Evolutionary conservation across 2,113 vertebrate species (phyloP).

Genomic region (Crotalus tigris): DNA sequence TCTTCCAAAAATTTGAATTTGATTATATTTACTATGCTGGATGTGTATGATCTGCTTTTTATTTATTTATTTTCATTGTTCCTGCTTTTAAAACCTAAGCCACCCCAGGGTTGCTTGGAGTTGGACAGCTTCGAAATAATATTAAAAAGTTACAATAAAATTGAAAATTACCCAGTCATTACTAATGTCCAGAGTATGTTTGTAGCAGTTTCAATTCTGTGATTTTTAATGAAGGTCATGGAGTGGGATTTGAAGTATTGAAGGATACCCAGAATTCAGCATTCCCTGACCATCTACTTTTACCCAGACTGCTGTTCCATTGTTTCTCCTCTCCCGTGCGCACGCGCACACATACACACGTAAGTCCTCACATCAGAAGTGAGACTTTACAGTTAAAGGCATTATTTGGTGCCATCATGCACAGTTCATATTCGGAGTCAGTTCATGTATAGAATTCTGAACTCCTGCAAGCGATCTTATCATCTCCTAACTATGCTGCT

Average conservation of each 20-base stretch:
- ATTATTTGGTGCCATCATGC: neutral
- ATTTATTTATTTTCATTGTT: neutral
- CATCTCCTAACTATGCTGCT: neutral
- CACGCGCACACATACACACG: no score
- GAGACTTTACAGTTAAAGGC: neutral
- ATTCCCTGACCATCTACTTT: neutral
- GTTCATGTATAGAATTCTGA: neutral
- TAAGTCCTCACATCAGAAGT: neutral
- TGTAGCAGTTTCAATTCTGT: neutral
- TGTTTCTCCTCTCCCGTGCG: neutral
- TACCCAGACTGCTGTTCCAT: neutral
- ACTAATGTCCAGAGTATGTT: neutral
- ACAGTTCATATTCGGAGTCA: neutral
- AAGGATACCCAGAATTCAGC: neutral
- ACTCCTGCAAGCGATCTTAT: neutral
- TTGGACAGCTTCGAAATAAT: neutral
- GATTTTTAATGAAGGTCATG: neutral
- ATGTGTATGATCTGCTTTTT: neutral
- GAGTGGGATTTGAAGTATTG: neutral
- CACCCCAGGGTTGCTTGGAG: neutral
- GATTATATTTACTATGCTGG: neutral
- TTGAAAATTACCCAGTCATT: neutral
- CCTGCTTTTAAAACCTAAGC: neutral
- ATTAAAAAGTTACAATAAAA: neutral
- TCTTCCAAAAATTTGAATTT: neutral